Percentiles rank a stretch among this genome's conserved stretches.
Evolutionary conservation across 2,113 vertebrate genomes (phyloP).

Genomic region (Scatophagus argus): DNA sequence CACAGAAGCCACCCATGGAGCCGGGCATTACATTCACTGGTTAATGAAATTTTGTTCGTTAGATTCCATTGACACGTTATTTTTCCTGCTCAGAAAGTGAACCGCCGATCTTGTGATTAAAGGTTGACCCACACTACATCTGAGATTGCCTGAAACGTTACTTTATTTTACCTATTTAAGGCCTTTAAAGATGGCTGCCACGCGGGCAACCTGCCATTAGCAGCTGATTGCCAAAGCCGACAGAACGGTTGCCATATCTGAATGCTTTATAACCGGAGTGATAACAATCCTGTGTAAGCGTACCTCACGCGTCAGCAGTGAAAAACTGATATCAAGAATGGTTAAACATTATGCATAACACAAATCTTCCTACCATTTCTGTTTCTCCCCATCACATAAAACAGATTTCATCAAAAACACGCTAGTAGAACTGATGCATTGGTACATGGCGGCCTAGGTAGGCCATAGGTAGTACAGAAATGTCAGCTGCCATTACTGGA

Average conservation of each 20-base stretch:
- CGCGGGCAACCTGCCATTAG: background rate
- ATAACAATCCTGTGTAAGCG: background rate
- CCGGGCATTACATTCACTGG: background rate
- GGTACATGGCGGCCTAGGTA: background rate
- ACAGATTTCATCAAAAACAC: background rate
- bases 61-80: no score
- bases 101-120: slow-evolving; percentile 10
- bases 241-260: background rate
- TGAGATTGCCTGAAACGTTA: background rate
- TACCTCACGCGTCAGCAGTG: background rate
- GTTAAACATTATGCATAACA: background rate
- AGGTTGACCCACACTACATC: background rate
- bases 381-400: background rate
- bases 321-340: background rate
- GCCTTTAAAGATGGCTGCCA: background rate
- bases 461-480: background rate
- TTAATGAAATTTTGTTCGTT: no score
- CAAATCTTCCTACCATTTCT: background rate
- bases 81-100: background rate
- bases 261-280: background rate
- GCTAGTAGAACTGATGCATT: background rate
- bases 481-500: background rate
- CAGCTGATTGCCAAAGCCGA: background rate
- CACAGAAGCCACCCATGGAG: background rate
- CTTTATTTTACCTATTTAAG: background rate